phyloP scores from a whole-genome alignment of 2,113 vertebrate species.

The Alethe castanea region DNA sequence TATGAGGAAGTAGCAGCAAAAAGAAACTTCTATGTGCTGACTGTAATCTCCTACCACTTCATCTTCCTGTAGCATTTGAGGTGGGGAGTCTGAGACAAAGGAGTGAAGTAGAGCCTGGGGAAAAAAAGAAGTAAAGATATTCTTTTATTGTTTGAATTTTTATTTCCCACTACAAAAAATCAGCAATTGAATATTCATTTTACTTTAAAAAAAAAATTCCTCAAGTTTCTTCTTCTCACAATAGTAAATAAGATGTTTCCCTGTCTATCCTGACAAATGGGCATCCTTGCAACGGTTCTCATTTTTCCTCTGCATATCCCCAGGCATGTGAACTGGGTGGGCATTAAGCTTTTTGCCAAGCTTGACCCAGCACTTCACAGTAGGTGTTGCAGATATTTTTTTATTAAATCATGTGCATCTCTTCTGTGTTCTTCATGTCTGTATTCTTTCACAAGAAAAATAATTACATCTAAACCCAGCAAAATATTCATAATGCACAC shows the following conservation, averaged over 20 bases:
- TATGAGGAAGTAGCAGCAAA: neutral
- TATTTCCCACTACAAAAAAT: neutral
- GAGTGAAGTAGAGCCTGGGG: neutral
- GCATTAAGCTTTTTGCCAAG: neutral
- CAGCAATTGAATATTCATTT: neutral
- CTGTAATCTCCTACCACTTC: accelerated
- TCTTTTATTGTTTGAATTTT: neutral
- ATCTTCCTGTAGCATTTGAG: neutral
- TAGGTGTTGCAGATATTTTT: neutral
- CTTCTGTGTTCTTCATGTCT: neutral
- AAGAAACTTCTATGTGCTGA: neutral
- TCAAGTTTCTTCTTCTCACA: neutral
- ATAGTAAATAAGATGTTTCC: neutral
- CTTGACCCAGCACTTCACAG: neutral
- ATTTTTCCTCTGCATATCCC: neutral
- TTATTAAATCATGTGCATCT: neutral
- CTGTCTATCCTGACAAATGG: neutral
- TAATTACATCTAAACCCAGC: neutral
- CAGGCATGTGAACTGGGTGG: accelerated
- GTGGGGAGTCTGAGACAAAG: neutral
- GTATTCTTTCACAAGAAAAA: neutral
- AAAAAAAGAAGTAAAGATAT: neutral
- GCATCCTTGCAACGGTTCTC: neutral
- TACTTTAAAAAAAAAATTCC: neutral
- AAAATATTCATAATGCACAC: neutral